These are phyloP conservation scores for Philantomba maxwellii DNA, from an alignment of 2,113 vertebrate species.

Conservation along the genomic window DNA sequence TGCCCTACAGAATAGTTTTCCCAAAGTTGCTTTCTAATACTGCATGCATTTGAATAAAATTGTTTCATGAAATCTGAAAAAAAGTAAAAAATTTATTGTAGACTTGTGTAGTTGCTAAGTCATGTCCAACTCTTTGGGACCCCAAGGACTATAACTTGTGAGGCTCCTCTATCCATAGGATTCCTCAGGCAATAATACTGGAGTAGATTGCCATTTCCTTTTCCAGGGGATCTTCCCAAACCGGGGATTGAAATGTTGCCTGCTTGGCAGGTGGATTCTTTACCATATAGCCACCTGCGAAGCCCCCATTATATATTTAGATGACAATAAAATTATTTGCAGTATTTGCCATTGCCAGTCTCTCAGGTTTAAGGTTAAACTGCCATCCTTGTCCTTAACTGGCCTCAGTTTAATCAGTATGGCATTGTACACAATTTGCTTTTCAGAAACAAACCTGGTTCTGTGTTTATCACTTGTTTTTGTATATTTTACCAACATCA, in stretches of 20 bases:
- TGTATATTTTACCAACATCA: neutral
- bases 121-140: neutral
- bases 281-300: neutral
- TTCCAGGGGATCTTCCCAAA: neutral
- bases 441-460: slow-evolving; percentile 32
- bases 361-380: neutral
- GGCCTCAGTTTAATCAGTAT: neutral
- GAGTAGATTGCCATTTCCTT: neutral
- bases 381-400: neutral
- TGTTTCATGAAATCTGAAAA: neutral
- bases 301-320: neutral
- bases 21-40: neutral
- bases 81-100: neutral
- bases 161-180: neutral
- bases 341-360: neutral
- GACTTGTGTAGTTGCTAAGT: neutral
- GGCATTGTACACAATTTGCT: neutral
- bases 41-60: neutral
- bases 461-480: neutral
- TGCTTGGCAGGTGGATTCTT: neutral
- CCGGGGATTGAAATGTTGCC: rapidly evolving
- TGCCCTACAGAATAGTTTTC: neutral
- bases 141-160: neutral
- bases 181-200: neutral
- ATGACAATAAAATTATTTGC: neutral